Base-by-base conservation (phyloP, 2,113 vertebrate species). In the Podarcis muralis region DNA sequence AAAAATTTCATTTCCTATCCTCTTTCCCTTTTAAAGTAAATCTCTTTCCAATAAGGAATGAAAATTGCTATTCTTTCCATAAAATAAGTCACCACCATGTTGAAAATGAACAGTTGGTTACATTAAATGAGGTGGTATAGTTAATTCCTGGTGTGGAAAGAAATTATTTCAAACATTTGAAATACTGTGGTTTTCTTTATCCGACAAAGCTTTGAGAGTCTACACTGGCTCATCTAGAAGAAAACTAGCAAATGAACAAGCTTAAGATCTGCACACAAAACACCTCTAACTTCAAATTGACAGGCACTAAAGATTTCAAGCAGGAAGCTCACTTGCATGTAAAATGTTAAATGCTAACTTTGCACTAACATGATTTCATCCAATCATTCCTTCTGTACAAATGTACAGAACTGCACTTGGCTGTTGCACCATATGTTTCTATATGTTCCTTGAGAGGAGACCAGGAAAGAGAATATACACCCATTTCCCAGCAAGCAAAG, bases 51-150 rank as follows among this genome's bases (percentile, higher is more conserved):
- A 90, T 82, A 18, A 85, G 79, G 35, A 90, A 91, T 48, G 68
- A 90, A 95, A 89, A 22, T 84, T 89, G 86, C 81, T 65, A 88
- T 80, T 57, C 27, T 91, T 92, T 69, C 90, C 90, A 88, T 27
- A 13, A 92, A 93, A 92, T n/a, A 92, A 91, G 37, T 89, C 87
- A 90, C 85, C 43, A 91, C 2, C 82, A 88, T 40, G 13, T 84
- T 92, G 69, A 75, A 95, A 93, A 94, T 81, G 84, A 93, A 93
- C 27, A 57, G 68, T 69, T 90, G 76, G 76, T 82, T 93, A 89
- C 75, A 92, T 94, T 71, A 93, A 92, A 93, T 84, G 23, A 91
- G 9, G 30, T 74, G 37, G 59, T 59, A 93, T 1, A 91, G 69
- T 90, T 91, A 91, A 89, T 80, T 87, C 23, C 62, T 89, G 78